phyloP scores from a whole-genome alignment of 2,113 vertebrate genomes.

The Melanotaenia duboulayi region DNA sequence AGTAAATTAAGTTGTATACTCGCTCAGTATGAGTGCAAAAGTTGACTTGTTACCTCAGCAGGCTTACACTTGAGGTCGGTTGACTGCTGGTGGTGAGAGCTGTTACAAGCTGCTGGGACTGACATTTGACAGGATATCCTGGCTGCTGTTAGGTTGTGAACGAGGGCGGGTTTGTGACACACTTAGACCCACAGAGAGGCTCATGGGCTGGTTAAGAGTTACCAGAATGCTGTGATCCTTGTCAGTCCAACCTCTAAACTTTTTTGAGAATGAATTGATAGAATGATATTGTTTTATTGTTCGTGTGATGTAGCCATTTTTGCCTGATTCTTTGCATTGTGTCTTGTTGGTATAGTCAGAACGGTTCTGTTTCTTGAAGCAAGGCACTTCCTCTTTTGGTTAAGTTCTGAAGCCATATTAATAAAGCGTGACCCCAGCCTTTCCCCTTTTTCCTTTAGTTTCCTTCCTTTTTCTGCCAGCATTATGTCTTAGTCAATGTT shows the following conservation, averaged over 20 bases:
- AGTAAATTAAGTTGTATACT: not conserved
- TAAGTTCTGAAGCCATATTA: constrained; percentile 32
- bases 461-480: constrained; percentile 56
- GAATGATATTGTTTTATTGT: not conserved
- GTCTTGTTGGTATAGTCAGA: not conserved
- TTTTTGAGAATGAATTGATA: not conserved
- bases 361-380: not conserved
- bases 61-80: not conserved
- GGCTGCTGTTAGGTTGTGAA: constrained; percentile 54
- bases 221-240: not conserved
- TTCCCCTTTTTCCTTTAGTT: constrained; percentile 44
- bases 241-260: not conserved
- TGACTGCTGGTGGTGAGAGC: constrained; percentile 40
- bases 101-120: constrained; percentile 30
- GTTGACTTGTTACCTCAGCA: constrained; percentile 3
- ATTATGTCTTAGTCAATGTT: constrained; percentile 48
- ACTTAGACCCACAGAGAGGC: constrained; percentile 18
- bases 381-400: constrained; percentile 37
- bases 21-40: not conserved
- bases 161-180: constrained; percentile 32
- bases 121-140: constrained; percentile 84
- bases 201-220: not conserved
- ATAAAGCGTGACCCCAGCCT: constrained; percentile 35
- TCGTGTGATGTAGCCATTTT: not conserved
- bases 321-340: not conserved